Percentiles rank a stretch among this genome's conserved stretches.
Conservation (phyloP, 2,113 vertebrate genomes). For the Cygnus buccinator region DNA sequence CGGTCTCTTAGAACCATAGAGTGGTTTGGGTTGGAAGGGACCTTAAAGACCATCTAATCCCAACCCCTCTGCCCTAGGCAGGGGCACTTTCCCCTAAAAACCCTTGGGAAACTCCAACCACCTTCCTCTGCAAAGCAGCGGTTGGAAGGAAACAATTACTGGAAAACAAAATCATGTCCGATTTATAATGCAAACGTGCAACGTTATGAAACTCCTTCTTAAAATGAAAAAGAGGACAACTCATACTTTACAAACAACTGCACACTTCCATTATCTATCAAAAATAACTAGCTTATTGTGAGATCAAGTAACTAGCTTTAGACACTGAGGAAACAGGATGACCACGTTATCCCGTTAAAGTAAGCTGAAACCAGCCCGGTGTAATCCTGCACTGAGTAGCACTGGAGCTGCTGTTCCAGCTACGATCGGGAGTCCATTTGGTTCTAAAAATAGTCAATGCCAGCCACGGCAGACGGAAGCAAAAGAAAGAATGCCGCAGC, state of each 20-base stretch:
- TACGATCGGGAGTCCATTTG: neutral
- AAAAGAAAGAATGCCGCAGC: neutral
- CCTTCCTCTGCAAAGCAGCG: neutral
- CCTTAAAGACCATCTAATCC: too few relatives aligned
- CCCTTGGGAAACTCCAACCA: neutral
- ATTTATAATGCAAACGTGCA: neutral
- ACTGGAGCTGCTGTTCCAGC: neutral
- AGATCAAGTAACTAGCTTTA: fast-evolving
- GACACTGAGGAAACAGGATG: neutral
- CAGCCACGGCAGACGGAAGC: neutral
- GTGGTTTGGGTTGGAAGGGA: too few relatives aligned
- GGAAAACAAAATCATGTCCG: neutral
- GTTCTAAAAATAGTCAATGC: neutral
- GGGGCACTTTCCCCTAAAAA: too few relatives aligned
- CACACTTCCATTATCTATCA: neutral
- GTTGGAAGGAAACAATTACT: neutral
- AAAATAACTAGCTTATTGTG: neutral
- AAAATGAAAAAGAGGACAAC: neutral
- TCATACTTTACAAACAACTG: neutral
- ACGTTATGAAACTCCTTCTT: neutral
- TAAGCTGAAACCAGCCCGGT: neutral
- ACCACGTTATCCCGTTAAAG: fast-evolving
- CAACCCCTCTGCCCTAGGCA: too few relatives aligned
- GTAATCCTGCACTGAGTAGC: neutral
- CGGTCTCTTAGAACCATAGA: neutral